Conservation (phyloP, 1,140 invertebrate genomes). For the Pogonomyrmex californicus region DNA sequence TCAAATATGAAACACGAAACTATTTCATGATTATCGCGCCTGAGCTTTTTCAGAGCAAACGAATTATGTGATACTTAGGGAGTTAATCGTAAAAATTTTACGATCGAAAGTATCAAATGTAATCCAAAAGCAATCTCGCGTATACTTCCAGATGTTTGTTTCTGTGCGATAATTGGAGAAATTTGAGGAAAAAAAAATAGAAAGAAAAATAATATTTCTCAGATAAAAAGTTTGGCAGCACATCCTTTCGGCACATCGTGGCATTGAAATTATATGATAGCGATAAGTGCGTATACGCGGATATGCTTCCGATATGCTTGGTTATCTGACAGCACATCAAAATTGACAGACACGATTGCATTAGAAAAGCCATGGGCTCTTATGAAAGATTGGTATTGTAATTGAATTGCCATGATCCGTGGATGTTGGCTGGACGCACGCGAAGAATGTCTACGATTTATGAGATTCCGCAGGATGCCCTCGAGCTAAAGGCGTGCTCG, state of each 20-base stretch:
- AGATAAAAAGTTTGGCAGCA: not conserved
- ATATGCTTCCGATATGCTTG: constrained; percentile 12
- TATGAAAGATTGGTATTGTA: constrained; percentile 72
- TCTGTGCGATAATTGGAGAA: constrained; percentile 21
- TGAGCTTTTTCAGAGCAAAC: not conserved
- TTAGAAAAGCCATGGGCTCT: constrained; percentile 13
- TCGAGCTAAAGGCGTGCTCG: constrained; percentile 42
- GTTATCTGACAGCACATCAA: constrained; percentile 39
- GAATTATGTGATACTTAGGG: not conserved
- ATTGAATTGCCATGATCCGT: constrained; percentile 67
- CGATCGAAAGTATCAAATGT: not conserved
- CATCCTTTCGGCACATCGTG: not conserved
- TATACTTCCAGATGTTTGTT: not conserved
- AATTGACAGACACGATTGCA: constrained; percentile 43
- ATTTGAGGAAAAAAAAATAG: not conserved
- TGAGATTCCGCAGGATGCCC: constrained; percentile 67
- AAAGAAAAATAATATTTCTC: constrained; percentile 12
- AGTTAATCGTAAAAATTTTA: constrained; percentile 36
- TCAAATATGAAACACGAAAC: not conserved
- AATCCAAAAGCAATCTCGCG: not conserved
- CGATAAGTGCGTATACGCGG: constrained; percentile 16
- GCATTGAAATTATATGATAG: constrained; percentile 25
- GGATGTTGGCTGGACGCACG: constrained; percentile 45
- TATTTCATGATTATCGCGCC: not conserved
- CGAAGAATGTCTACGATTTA: constrained; percentile 71